Conservation (phyloP, 2,888 invertebrate genomes). For the Podotricha telesiphe region DNA sequence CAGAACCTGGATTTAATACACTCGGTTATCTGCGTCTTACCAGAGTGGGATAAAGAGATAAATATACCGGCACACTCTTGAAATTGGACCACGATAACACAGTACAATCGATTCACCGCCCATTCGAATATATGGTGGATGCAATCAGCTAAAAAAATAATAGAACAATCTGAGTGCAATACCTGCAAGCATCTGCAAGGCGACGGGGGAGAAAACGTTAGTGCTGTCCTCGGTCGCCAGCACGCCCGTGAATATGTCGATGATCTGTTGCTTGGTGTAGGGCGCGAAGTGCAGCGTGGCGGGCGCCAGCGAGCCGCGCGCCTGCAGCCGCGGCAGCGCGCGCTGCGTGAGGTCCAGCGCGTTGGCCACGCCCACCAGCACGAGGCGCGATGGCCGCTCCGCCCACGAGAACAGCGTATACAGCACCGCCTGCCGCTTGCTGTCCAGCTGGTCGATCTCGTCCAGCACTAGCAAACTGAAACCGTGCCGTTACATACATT, state of each 20-base stretch:
- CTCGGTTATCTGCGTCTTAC: too few relatives aligned
- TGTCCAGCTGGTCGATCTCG: constrained; percentile 97
- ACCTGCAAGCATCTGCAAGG: constrained; percentile 95
- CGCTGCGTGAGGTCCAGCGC: constrained; percentile 97
- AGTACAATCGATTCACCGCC: too few relatives aligned
- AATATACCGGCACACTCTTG: too few relatives aligned
- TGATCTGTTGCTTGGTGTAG: constrained; percentile 95
- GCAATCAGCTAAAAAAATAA: not conserved
- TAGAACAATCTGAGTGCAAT: constrained; percentile 23
- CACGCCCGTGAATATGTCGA: constrained; percentile 91
- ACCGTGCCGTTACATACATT: not conserved
- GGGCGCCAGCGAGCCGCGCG: constrained; percentile 86
- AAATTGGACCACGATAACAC: too few relatives aligned
- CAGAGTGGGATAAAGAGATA: too few relatives aligned
- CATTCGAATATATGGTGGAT: too few relatives aligned
- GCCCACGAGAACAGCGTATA: constrained; percentile 98
- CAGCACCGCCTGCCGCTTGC: constrained; percentile 91
- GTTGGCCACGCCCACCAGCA: constrained; percentile 97
- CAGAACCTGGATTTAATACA: too few relatives aligned
- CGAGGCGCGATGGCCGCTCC: constrained; percentile 86
- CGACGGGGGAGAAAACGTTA: constrained; percentile 90
- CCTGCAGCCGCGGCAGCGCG: constrained; percentile 92
- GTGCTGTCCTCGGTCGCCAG: constrained; percentile 87
- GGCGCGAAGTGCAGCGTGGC: constrained; percentile 94
- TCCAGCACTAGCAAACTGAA: constrained; percentile 92